Evolutionary conservation across 2,888 invertebrate genomes (phyloP).

Genomic region (Tenthredo mesomela): DNA sequence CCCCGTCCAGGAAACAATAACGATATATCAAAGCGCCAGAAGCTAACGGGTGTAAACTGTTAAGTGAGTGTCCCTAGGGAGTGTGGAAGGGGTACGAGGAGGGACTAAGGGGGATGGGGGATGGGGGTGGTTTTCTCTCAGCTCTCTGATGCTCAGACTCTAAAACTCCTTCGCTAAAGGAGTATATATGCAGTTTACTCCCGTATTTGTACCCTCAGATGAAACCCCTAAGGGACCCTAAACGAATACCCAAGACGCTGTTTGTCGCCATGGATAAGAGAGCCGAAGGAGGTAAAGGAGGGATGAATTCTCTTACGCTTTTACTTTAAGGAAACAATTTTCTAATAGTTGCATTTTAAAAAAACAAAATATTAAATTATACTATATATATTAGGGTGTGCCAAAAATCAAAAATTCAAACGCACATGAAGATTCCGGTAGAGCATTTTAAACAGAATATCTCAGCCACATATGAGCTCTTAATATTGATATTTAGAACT

Average conservation of each 20-base stretch:
- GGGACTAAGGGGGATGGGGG: no score
- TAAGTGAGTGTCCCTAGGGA: conserved; percentile 67
- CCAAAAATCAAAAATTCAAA: no score
- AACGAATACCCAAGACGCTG: background rate
- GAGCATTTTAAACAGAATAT: no score
- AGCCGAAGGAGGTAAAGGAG: background rate
- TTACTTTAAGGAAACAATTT: background rate
- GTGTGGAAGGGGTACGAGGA: background rate
- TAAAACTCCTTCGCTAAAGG: conserved; percentile 41
- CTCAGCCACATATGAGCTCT: no score
- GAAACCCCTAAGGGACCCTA: background rate
- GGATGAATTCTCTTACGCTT: background rate
- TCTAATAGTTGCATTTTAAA: no score
- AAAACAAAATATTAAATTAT: no score
- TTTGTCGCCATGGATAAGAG: background rate
- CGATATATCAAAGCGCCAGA: conserved; percentile 45
- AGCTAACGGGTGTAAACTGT: conserved; percentile 64
- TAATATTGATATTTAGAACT: no score
- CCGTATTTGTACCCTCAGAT: background rate
- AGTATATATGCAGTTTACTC: background rate
- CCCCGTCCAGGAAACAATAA: conserved; percentile 40
- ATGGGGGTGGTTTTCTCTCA: background rate
- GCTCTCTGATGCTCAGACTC: background rate
- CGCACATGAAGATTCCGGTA: no score
- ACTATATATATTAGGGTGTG: no score